Evolutionary conservation across 2,888 invertebrate genomes (phyloP), one percentile per base, ranked within the genome.

Genomic region (Drosophila fulvimacula): DNA sequence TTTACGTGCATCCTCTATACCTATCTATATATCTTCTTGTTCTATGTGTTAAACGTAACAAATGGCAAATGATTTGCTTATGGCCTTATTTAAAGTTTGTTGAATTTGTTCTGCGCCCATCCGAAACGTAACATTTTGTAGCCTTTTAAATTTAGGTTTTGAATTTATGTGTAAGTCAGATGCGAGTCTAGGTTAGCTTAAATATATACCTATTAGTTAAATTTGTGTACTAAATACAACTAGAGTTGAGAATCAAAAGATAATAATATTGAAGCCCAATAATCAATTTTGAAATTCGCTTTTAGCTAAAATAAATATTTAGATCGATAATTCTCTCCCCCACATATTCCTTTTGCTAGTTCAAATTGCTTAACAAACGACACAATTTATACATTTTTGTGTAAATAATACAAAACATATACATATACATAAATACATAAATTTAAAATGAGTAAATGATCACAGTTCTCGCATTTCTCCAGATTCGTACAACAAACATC

Each of bases 61-160:
- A 70, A 55, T 48, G 63, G 67, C 72, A 81, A 79, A 69, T 59
- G 13, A 13, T 64, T 76, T 81, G 82, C 82, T 66, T 68, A 80
- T 75, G 76, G 80, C 80, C 80, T 81, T 81, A 81, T 81, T 81
- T 81, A 73, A 81, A 73, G 73, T 79, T 80, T 80, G 79, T 80
- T 80, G 27, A 80, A 79, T 79, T 80, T 82, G 79, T 82, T 79
- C 68, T 58, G 62, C 68, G 62, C 68, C 62, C 79, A 60, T 63
- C 65, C 49, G 63, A 70, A 61, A 48, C 21, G 39, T 61, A 59
- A 71, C 48, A 68, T 77, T 81, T 75, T 68, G 76, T 81, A 83
- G 81, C 73, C 64, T 74, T 74, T 73, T 76, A 64, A 62, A 76
- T 82, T 80, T 80, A 80, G 67, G 61, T 82, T 79, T 76, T 76